Conservation (phyloP, 2,797 vertebrate species). For the Mormyrus hasselquistii region DNA sequence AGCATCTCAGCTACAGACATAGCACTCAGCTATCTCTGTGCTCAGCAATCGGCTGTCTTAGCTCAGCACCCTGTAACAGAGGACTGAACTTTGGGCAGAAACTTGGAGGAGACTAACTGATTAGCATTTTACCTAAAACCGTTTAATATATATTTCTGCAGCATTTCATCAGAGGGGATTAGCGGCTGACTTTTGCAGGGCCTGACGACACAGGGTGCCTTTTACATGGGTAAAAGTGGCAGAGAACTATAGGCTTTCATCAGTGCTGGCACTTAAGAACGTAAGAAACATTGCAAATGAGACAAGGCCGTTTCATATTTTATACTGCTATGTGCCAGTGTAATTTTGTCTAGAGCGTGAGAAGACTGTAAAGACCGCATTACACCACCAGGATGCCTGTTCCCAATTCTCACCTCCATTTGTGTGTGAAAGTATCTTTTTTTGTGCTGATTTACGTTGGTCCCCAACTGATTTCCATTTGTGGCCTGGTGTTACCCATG, state of each 20-base stretch:
- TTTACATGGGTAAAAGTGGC: not conserved
- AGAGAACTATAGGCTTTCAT: not conserved
- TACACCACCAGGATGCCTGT: not conserved
- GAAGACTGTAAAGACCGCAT: not conserved
- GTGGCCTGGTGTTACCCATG: not conserved
- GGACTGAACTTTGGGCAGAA: not conserved
- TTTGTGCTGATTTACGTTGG: not conserved
- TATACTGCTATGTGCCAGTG: not conserved
- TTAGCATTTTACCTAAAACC: not conserved
- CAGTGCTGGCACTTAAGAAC: not conserved
- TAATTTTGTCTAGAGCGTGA: slow-evolving; percentile 5
- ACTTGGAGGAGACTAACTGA: not conserved
- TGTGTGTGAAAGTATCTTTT: not conserved
- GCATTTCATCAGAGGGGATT: not conserved
- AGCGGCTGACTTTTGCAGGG: not conserved
- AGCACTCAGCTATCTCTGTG: not conserved
- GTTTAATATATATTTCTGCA: not conserved
- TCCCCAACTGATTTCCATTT: not conserved
- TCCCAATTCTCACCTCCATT: not conserved
- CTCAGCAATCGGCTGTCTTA: not conserved
- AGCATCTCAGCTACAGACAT: not conserved
- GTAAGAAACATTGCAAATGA: slow-evolving; percentile 3
- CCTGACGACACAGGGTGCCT: no score
- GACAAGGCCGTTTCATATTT: slow-evolving; percentile 7
- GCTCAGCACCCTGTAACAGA: not conserved